Evolutionary conservation across 1,140 invertebrate species (phyloP), one percentile per base, ranked within the genome.

Genomic region (Drosophila malerkotliana): DNA sequence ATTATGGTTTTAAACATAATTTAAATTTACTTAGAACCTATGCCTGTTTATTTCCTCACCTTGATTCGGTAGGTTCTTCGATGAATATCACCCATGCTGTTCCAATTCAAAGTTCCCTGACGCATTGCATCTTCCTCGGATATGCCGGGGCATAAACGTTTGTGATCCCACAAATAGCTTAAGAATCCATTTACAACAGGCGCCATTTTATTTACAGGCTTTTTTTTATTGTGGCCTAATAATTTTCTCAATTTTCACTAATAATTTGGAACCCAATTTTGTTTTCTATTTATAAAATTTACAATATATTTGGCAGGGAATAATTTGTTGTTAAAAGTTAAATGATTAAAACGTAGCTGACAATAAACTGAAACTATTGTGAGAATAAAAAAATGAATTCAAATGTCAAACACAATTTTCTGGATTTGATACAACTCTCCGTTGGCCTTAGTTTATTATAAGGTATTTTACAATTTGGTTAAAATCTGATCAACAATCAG

Each of bases 371-470:
- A 44, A 44, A 44, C n/a, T 18, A 18, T 8, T 18, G 15, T 41
- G 12, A 15, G 14, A 14, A 41, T 3, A 1, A 41, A 14, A 41
- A 41, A n/a, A 14, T 12, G n/a, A 5, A 9, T 41, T 41, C 12
- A 4, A 44, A 15, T 2, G 24, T 15, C 1, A 28, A 30, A 30
- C 10, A 12, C 32, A 3, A 2, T 3, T 26, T 39, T 24, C 4
- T 48, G 30, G 12, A 56, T 69, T 67, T 69, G 26, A 71, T 32
- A 76, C 58, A 59, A 71, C 57, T 54, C 39, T 59, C 26, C 63
- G 75, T 52, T 62, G 71, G 61, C 64, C 78, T 81, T 81, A 73
- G 49, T 82, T 81, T 78, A 81, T 82, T 81, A 63, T 39, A 34
- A 62, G 53, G 57, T 68, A 60, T 74, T 61, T 82, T 79, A 79